Evolutionary conservation across 35 echinoderm and acorn worm species (phyloP), one percentile per base, ranked within the genome.

Genomic region (Heliocidaris tuberculata): DNA sequence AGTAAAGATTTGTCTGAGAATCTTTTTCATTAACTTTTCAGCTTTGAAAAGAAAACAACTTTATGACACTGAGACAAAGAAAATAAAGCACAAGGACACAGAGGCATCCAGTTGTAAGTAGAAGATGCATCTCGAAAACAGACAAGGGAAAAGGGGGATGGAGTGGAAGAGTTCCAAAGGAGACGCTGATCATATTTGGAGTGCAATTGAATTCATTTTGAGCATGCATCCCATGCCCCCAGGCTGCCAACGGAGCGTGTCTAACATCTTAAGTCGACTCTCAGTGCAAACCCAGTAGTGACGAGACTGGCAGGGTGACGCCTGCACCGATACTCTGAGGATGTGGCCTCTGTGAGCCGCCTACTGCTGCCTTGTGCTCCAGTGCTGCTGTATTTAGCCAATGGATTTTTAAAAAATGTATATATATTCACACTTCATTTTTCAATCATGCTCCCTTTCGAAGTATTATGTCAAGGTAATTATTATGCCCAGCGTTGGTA

Each of bases 131-230:
- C 52, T n/a, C 65, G 7, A 78, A 78, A 78, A n/a, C 65, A n/a
- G 65, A 24, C 65, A 78, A n/a, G 27, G 27, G 24, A 71, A 71
- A 27, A 71, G 24, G 4, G 65, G 65, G 27, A 19, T 24, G 0
- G 65, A 7, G 65, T 8, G 65, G 17, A 78, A 78, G 65, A 4
- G 65, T 17, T 27, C 24, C 15, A n/a, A 6, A 78, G 24, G 65
- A 78, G 65, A 78, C 65, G 15, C 65, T 78, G 65, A 78, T 78
- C 65, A 78, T 78, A 78, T 78, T 78, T 78, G 65, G 65, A 24
- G 65, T 78, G 65, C 65, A 78, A 78, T 78, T 78, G 65, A 78
- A 78, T 78, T 78, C 65, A 78, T 78, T 78, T 78, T 78, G 65
- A 78, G 65, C 65, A 78, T 78, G 65, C 65, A 78, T 78, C 65